phyloP scores from a whole-genome alignment of 2,888 invertebrate species.

The Minunthozetes semirufus region DNA sequence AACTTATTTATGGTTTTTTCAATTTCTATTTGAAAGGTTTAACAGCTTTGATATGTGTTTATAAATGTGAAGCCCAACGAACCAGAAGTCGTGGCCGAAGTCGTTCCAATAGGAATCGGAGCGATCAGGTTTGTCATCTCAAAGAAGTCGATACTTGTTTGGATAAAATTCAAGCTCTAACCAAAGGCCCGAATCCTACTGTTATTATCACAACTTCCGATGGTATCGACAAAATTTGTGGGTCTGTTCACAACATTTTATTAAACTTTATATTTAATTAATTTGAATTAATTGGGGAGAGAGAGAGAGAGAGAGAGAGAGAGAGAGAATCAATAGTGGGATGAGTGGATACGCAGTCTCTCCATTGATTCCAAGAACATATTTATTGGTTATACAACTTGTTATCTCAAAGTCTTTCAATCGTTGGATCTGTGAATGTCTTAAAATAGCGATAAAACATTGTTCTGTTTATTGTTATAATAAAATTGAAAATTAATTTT shows the following conservation, averaged over 20 bases:
- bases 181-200: conserved; percentile 33
- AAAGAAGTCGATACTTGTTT: conserved; percentile 38
- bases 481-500: no score
- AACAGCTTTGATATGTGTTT: not conserved
- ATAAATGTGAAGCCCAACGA: conserved; percentile 1
- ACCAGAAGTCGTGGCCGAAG: conserved; percentile 7
- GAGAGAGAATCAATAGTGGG: no score
- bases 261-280: not conserved
- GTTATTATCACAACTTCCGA: conserved; percentile 35
- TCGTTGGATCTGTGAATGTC: no score
- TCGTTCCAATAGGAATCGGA: conserved; percentile 21
- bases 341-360: no score
- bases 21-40: not conserved
- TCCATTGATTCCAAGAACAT: no score
- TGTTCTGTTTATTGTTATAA: no score
- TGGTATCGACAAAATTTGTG: conserved; percentile 37
- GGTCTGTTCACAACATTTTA: conserved; percentile 20
- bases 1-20: no score
- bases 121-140: conserved; percentile 35
- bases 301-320: no score
- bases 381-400: no score
- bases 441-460: no score
- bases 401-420: no score
- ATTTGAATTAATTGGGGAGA: conserved; percentile 2
- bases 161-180: conserved; percentile 31